Conservation (phyloP, 2,888 invertebrate genomes). For the Cephus pygmeus region DNA sequence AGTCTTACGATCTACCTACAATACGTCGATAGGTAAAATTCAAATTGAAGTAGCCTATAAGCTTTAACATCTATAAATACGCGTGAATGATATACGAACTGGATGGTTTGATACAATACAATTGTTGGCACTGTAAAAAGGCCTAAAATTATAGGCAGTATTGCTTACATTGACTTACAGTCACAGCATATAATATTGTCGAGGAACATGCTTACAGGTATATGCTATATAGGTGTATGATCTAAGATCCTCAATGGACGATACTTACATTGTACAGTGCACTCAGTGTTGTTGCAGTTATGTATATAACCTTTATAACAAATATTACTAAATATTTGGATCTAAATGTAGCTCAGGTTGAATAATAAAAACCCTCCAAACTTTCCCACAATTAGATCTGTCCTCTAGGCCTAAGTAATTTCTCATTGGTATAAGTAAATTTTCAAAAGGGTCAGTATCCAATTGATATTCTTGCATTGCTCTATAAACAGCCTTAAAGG, state of each 20-base stretch:
- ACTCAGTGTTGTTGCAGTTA: not conserved
- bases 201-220: not conserved
- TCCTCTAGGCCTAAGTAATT: constrained; percentile 68
- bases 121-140: not conserved
- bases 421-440: constrained; percentile 72
- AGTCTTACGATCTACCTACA: not conserved
- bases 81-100: not conserved
- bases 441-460: constrained; percentile 73
- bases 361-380: constrained; percentile 68
- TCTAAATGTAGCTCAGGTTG: constrained; percentile 57
- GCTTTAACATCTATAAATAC: not conserved
- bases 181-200: not conserved
- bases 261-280: not conserved
- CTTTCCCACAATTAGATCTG: constrained; percentile 75
- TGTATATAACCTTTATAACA: not conserved
- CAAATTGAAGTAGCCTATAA: not conserved
- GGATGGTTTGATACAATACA: not conserved
- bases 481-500: constrained; percentile 79
- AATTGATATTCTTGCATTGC: constrained; percentile 77
- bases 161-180: not conserved
- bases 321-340: constrained; percentile 5
- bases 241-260: not conserved
- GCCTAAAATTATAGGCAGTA: not conserved
- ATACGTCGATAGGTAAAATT: not conserved
- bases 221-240: not conserved